Evolutionary conservation across 2,797 vertebrate species (phyloP), one percentile per base, ranked within the genome.

Genomic region (Epinephelus coioides): DNA sequence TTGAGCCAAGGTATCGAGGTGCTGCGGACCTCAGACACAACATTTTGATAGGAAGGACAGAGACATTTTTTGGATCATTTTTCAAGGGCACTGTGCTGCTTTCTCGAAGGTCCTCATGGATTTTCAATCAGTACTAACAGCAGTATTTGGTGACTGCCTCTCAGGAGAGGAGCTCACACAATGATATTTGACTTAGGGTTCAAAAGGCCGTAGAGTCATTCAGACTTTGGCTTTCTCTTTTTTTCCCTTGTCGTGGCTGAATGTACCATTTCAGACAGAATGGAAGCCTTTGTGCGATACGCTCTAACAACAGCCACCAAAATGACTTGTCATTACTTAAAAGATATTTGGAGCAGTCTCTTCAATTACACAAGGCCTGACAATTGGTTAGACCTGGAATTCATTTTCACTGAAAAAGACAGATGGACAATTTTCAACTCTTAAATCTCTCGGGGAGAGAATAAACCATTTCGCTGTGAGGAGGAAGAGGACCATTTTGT

Each of bases 71-170:
- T 88, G 91, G 89, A 90, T 87, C 72, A 89, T 92, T 94, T 91
- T 92, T 93, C 86, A 87, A 93, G 90, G 91, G 88, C 88, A 83
- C 89, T 91, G 82, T 82, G 73, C 85, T 78, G 83, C 89, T 89
- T 93, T 94, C 90, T 91, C 71, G 55, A 91, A 90, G 78, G 89
- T 90, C 87, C 93, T 94, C 91, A 86, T 95, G 90, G 91, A 91
- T 95, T 95, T 95, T 95, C 94, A 94, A 94, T 95, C 94, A 94
- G 93, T 62, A 81, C 89, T 95, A 95, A 95, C 90, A 91, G 93
- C 89, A 89, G 92, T 92, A 85, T 94, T 94, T 92, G 91, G 89
- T 86, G 85, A 89, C 90, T 72, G 84, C 76, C 81, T 88, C 93
- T 93, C 90, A 86, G 76, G 67, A 85, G 81, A 93, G 79, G 85